These are phyloP conservation scores for Limnephilus rhombicus DNA, from an alignment of 2,888 invertebrate genomes.

Conservation along the genomic window DNA sequence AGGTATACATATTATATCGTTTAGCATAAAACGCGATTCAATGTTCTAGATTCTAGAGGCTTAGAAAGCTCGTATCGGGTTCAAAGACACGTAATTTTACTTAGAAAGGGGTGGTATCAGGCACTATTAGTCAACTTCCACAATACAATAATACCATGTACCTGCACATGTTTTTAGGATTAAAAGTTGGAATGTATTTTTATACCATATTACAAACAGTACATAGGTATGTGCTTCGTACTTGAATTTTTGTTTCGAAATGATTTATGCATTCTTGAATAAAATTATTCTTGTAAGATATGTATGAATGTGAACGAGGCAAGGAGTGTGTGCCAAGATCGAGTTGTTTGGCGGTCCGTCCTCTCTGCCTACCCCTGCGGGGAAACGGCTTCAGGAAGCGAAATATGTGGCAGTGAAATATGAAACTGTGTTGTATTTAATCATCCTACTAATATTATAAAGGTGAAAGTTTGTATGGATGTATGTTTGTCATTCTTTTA, in stretches of 20 bases:
- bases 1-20: neutral
- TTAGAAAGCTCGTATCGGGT: neutral
- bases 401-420: neutral
- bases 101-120: neutral
- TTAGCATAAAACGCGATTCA: conserved; percentile 8
- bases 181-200: neutral
- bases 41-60: neutral
- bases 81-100: conserved; percentile 19
- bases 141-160: neutral
- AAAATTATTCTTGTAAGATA: neutral
- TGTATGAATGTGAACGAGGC: too few species aligned
- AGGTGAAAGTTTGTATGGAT: too few species aligned
- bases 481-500: too few species aligned
- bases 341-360: too few species aligned
- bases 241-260: neutral
- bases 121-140: neutral
- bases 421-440: neutral
- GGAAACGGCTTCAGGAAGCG: neutral
- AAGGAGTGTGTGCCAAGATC: too few species aligned
- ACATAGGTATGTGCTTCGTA: neutral
- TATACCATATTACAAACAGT: neutral
- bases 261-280: neutral
- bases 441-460: too few species aligned
- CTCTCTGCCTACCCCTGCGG: too few species aligned
- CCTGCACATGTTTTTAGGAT: neutral